Base-by-base conservation (phyloP, 1,140 invertebrate genomes). In the Leptinotarsa lineolata region DNA sequence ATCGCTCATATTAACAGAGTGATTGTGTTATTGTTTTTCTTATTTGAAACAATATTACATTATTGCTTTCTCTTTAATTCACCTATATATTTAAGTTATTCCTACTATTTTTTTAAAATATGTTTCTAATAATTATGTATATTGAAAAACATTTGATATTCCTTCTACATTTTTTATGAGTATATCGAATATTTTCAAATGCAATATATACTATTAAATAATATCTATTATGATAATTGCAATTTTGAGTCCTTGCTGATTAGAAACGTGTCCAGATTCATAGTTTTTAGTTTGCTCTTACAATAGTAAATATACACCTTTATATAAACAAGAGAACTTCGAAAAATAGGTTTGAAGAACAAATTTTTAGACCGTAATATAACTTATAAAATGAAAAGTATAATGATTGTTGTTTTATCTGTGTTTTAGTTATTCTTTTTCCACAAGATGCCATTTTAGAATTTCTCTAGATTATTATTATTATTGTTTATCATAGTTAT, bases 401-500 rank as follows among this genome's bases (percentile, higher is more conserved):
- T 54, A 3, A 18, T 54, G 4, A 54, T 18, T 54, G 15, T 54
- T 54, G 15, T 54, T 54, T 54, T 54, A 8, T 54, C 48, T 54
- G 16, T 54, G 48, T 54, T 16, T 54, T 54, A 18, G 15, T 54
- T 54, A 54, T 20, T 63, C 58, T 21, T 63, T 13, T 63, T 16
- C 61, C 13, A 63, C 61, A 63, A 72, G 74, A 75, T 75, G 74
- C 74, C 74, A 75, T 75, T 72, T 58, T 72, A 61, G 61, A 64
- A 54, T 60, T 59, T 68, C 70, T 66, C 24, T 59, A 59, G 58
- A 48, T 58, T 64, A 70, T 74, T 63, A 70, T 71, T 68, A 59
- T 69, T 64, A 73, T 75, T 59, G 64, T 68, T 72, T 75, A 77
- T 68, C 70, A 66, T 70, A 72, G 64, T 77, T 77, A 67, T 74